Percentiles rank a stretch among this genome's conserved stretches.
phyloP scores from a whole-genome alignment of 2,888 invertebrate species.

The Plagodis dolabraria region DNA sequence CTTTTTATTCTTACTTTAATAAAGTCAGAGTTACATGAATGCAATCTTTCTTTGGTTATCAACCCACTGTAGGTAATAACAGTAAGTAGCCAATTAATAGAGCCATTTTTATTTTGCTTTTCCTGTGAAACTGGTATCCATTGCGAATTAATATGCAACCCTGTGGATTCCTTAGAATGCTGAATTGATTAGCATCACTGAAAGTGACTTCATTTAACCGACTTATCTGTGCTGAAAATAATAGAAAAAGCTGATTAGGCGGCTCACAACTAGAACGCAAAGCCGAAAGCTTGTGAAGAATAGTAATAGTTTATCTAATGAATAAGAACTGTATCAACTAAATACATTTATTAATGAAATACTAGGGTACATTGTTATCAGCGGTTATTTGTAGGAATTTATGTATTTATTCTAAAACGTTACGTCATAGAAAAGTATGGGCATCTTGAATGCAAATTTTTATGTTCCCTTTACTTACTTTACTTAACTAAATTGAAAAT shows the following conservation, averaged over 20 bases:
- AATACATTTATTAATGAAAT: too few relatives aligned
- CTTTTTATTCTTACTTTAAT: background rate
- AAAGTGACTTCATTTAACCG: background rate
- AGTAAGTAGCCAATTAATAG: background rate
- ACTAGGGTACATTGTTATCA: too few relatives aligned
- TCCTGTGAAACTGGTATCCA: background rate
- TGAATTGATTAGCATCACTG: background rate
- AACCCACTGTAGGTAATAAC: background rate
- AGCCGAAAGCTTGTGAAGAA: too few relatives aligned
- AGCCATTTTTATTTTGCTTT: background rate
- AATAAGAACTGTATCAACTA: too few relatives aligned
- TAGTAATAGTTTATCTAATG: too few relatives aligned
- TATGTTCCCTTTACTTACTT: too few relatives aligned
- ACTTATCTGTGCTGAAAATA: background rate
- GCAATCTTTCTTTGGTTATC: background rate
- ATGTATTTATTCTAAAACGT: too few relatives aligned
- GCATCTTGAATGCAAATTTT: too few relatives aligned
- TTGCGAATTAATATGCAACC: background rate
- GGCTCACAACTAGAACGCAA: too few relatives aligned
- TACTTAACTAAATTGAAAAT: too few relatives aligned
- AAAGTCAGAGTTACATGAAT: constrained; percentile 1
- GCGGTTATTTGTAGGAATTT: too few relatives aligned
- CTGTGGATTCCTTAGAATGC: background rate
- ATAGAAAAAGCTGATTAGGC: background rate
- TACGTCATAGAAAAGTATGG: too few relatives aligned